Conservation (phyloP, 2,888 invertebrate species). For the Blera fallax region DNA sequence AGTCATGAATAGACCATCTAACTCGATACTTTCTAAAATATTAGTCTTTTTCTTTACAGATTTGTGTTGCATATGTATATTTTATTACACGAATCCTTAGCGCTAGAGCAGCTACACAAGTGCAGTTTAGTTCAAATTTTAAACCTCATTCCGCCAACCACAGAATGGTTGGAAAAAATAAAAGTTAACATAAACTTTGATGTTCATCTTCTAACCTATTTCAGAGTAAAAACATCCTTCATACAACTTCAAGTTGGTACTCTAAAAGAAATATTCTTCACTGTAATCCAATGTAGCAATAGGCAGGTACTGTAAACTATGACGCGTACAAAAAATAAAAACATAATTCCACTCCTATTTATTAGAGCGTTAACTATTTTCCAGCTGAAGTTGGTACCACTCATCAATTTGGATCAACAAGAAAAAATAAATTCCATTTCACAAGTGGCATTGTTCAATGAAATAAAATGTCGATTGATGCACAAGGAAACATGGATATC, state of each 20-base stretch:
- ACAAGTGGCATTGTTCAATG: conserved; percentile 31
- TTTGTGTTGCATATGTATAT: no score
- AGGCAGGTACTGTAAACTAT: neutral
- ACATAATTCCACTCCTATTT: conserved; percentile 40
- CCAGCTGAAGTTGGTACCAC: neutral
- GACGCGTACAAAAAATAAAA: neutral
- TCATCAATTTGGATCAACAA: conserved; percentile 44
- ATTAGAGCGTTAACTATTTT: conserved; percentile 52
- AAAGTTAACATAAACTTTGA: neutral
- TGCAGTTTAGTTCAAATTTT: neutral
- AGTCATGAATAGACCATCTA: no score
- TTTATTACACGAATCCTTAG: no score
- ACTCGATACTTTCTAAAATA: no score
- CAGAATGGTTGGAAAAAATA: neutral
- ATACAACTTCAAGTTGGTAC: neutral
- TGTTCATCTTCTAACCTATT: neutral
- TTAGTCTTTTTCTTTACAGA: no score
- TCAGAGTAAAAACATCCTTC: neutral
- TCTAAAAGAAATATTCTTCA: neutral
- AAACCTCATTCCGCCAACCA: neutral
- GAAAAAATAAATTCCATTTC: neutral
- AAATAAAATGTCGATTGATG: conserved; percentile 37
- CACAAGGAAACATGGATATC: neutral
- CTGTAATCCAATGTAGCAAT: neutral
- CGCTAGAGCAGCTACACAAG: no score